These are phyloP conservation scores for Notocelia uddmanniana DNA, from an alignment of 2,888 invertebrate genomes.

Conservation along the genomic window DNA sequence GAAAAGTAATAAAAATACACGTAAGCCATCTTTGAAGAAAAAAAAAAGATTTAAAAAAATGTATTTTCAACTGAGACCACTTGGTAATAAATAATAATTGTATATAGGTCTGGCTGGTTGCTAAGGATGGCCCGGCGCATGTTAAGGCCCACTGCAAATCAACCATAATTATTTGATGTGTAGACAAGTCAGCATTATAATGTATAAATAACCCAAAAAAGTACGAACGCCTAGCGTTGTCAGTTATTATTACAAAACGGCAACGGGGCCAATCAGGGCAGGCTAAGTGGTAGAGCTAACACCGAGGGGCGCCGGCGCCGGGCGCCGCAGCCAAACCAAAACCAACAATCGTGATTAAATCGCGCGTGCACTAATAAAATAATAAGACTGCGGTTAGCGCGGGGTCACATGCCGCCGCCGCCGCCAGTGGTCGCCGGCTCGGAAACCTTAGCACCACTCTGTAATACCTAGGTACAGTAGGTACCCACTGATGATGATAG, in stretches of 20 bases:
- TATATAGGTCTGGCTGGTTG: no score
- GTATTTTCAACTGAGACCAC: no score
- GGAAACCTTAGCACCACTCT: neutral
- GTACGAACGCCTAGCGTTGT: neutral
- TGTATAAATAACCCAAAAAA: neutral
- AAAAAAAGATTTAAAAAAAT: no score
- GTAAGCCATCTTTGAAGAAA: no score
- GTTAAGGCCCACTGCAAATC: neutral
- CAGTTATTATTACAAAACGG: constrained; percentile 26
- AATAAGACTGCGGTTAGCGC: constrained; percentile 70
- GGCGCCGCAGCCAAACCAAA: constrained; percentile 70
- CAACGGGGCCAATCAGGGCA: constrained; percentile 23
- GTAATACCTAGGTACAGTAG: no score
- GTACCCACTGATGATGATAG: no score
- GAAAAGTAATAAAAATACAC: no score
- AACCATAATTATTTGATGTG: neutral
- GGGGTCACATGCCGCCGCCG: constrained; percentile 65
- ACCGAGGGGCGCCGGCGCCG: constrained; percentile 46
- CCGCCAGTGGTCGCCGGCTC: neutral
- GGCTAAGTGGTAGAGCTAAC: constrained; percentile 26
- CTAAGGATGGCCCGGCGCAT: no score
- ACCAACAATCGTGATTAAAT: constrained; percentile 86
- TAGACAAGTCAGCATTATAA: neutral
- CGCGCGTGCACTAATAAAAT: constrained; percentile 85
- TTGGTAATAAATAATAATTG: no score